Evolutionary conservation across 2,113 vertebrate genomes (phyloP).

Genomic region (Strix uralensis): DNA sequence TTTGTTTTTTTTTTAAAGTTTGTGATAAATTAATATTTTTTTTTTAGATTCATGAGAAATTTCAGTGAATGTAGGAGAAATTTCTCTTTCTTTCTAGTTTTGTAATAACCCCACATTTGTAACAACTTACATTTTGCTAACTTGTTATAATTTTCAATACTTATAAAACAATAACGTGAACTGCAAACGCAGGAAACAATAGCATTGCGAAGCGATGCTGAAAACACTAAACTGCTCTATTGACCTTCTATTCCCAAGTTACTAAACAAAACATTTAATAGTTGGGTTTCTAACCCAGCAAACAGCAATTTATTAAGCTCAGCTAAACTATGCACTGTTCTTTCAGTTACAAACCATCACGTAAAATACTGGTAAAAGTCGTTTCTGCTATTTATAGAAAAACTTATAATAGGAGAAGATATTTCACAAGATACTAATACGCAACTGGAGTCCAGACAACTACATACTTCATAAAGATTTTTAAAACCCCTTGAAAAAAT

Average conservation of each 20-base stretch:
- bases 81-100: not conserved
- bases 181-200: not conserved
- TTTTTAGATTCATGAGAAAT: not conserved
- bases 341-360: not conserved
- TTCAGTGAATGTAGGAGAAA: not conserved
- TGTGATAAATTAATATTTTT: not conserved
- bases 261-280: not conserved
- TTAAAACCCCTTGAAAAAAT: not conserved
- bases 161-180: not conserved
- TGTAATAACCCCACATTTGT: not conserved
- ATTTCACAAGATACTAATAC: not conserved
- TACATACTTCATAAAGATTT: not conserved
- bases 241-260: not conserved
- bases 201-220: not conserved
- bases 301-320: not conserved
- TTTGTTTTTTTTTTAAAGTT: not conserved
- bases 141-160: not conserved
- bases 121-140: not conserved
- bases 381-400: constrained; percentile 15
- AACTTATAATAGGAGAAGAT: not conserved
- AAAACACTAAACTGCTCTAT: not conserved
- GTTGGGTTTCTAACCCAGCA: not conserved
- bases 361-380: not conserved
- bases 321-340: not conserved
- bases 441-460: not conserved